A percentile compares a stretch with the other conserved stretches of the same genome.
Conservation (phyloP, 2,888 invertebrate species). For the Phytoseiulus persimilis region DNA sequence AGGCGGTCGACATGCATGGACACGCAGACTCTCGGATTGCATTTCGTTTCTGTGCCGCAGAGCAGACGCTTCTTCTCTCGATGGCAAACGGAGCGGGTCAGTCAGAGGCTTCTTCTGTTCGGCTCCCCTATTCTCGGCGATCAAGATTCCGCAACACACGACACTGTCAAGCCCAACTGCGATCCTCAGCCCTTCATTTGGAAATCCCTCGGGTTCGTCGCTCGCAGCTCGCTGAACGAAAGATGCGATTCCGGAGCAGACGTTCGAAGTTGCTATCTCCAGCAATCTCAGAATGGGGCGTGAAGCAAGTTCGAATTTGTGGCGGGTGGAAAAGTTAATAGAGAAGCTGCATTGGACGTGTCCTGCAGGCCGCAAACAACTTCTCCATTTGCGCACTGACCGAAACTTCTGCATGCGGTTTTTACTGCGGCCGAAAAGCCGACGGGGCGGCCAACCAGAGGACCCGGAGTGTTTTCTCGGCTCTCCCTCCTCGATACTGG, state of each 20-base stretch:
- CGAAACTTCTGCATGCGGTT: neutral
- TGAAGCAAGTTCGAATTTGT: neutral
- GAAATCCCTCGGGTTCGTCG: neutral
- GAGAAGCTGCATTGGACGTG: neutral
- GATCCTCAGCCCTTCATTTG: no score
- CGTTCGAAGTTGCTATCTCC: neutral
- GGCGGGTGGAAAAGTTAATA: neutral
- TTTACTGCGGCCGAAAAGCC: neutral
- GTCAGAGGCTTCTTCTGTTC: no score
- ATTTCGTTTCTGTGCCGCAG: no score
- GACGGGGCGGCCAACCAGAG: neutral
- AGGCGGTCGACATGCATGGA: no score
- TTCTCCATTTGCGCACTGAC: neutral
- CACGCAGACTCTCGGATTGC: no score
- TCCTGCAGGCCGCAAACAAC: neutral
- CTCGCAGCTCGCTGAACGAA: neutral
- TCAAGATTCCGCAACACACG: no score
- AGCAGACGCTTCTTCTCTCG: no score
- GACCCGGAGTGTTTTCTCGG: neutral
- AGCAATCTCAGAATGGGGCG: neutral
- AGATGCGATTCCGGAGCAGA: neutral
- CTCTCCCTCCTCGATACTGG: neutral
- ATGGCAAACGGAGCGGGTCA: no score
- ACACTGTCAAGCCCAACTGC: no score
- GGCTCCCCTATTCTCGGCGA: no score